Conservation (phyloP, 2,113 vertebrate species). For the Opisthocomus hoazin region DNA sequence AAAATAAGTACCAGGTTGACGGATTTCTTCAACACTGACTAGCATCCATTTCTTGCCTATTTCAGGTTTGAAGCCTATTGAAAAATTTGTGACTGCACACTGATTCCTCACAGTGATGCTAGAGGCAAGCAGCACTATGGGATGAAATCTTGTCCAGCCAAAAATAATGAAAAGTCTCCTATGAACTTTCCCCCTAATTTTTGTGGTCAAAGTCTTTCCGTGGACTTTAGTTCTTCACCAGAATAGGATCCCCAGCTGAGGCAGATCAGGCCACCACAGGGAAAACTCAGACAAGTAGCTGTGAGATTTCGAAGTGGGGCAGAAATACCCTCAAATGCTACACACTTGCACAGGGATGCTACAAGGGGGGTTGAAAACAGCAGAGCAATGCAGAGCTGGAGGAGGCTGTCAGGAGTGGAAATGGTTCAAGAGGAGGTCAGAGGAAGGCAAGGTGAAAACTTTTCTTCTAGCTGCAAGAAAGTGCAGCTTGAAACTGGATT, state of each 20-base stretch:
- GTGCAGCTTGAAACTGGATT: not conserved
- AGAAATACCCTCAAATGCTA: not conserved
- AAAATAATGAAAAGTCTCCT: not conserved
- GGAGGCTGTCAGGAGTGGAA: not conserved
- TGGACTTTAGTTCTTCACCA: accelerated
- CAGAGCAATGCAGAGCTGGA: not conserved
- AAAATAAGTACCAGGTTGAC: not conserved
- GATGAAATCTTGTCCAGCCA: not conserved
- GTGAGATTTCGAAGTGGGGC: not conserved
- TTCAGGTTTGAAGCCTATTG: not conserved
- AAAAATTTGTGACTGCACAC: not conserved
- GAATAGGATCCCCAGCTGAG: not conserved
- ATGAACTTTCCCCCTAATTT: not conserved
- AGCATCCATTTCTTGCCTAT: not conserved
- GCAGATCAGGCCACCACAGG: not conserved
- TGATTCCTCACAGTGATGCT: not conserved
- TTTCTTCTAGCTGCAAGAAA: not conserved
- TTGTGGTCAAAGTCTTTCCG: not conserved
- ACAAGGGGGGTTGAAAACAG: not conserved
- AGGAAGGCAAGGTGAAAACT: not conserved
- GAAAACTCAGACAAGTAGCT: not conserved
- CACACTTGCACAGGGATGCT: not conserved
- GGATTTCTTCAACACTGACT: not conserved
- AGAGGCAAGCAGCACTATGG: not conserved
- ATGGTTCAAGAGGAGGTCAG: not conserved